A percentile compares a stretch with the other conserved stretches of the same genome.
phyloP scores from a whole-genome alignment of 2,113 vertebrate genomes.

The Carassius gibelio region DNA sequence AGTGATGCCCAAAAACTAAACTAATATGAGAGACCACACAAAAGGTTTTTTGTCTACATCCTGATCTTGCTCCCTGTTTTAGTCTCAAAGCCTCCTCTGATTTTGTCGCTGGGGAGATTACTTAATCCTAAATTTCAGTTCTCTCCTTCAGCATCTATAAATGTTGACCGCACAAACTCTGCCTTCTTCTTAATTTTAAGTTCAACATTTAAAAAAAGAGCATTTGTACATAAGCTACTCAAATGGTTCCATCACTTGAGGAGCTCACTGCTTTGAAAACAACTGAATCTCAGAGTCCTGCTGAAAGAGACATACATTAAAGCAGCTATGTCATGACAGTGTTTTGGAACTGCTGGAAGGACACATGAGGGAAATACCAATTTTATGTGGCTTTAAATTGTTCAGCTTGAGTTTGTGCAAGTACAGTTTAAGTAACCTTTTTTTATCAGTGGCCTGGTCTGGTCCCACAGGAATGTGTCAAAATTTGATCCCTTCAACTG shows the following conservation, averaged over 20 bases:
- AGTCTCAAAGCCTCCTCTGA: constrained; percentile 51
- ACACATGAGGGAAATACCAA: constrained; percentile 32
- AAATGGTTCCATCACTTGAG: constrained; percentile 66
- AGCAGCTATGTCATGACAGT: constrained; percentile 35
- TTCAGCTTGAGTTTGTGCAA: constrained; percentile 51
- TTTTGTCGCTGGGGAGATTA: constrained; percentile 54
- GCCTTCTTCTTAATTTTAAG: constrained; percentile 56
- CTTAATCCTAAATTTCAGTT: constrained; percentile 43
- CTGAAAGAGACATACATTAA: constrained; percentile 39
- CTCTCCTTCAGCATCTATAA: constrained; percentile 51
- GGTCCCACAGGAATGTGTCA: constrained; percentile 37
- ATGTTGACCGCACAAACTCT: constrained; percentile 63
- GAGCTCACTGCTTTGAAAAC: constrained; percentile 69
- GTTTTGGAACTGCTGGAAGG: constrained; percentile 42
- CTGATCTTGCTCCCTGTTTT: constrained; percentile 58
- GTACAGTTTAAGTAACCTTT: constrained; percentile 44
- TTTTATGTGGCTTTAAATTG: constrained; percentile 51
- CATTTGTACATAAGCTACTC: constrained; percentile 93
- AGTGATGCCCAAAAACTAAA: constrained; percentile 42
- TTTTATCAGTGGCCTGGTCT: constrained; percentile 42
- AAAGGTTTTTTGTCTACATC: constrained; percentile 55
- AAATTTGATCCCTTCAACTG: constrained; percentile 45
- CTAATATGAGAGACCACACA: constrained; percentile 43
- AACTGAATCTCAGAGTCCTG: constrained; percentile 44
- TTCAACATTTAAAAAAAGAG: constrained; percentile 65